Base-by-base conservation (phyloP, 1,140 invertebrate genomes). In the Drosophila obscura region DNA sequence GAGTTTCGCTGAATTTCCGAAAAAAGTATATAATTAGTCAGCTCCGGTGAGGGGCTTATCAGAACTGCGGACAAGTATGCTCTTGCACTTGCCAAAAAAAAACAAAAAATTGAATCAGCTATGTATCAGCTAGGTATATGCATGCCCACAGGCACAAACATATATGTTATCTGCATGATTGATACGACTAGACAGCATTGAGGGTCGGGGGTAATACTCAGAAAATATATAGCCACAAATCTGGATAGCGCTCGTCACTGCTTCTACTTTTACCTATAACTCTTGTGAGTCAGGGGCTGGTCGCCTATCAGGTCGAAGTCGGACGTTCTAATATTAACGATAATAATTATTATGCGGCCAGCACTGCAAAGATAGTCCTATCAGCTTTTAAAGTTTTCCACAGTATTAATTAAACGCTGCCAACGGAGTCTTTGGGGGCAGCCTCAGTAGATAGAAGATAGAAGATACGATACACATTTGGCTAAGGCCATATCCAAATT, bases 181-280 rank as follows among this genome's bases (percentile, higher is more conserved):
- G 82, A 88, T 87, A 82, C 78, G 83, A 77, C 52, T 71, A 55
- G 48, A 13, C 35, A 48, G 28, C 58, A 35, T 35, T 22, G 55
- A 60, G 11, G 13, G 11, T 9, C 4, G 35, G 35, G 35, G 35
- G 35, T 39, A 39, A 13, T 11, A 39, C 35, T 5, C 35, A 13
- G 0, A 13, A 39, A 44, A 9, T 24, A 49, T 24, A 49, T 35
- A 16, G 39, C 22, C 39, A 31, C 16, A 68, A 69, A 69, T 57
- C 64, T 43, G 64, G 44, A 49, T 71, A 50, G 24, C 24, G 26
- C 41, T 31, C 16, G 43, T 48, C 41, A 68, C 67, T 11, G n/a
- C 4, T 9, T 60, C 26, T 5, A n/a, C n/a, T 53, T 44, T 56
- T 41, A 56, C 66, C 28, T 35, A 4, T 11, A 57, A 35, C 35